Conservation (phyloP, 2,113 vertebrate species). For the Engraulis encrasicolus region DNA sequence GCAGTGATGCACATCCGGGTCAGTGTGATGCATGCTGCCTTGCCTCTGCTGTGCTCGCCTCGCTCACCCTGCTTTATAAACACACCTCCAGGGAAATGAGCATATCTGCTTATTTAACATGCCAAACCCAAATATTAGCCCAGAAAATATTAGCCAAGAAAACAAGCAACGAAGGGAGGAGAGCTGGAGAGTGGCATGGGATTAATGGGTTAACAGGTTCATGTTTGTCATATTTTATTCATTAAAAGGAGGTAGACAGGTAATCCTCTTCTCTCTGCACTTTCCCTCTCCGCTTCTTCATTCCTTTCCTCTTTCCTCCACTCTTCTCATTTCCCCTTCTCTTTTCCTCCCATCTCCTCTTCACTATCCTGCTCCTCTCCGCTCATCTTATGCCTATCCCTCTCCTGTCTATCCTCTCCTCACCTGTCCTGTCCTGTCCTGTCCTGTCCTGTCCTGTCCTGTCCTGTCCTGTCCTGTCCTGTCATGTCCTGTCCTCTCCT, state of each 20-base stretch:
- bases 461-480: neutral
- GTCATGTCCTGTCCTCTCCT: neutral
- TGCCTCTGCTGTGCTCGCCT: no score
- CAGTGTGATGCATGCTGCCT: neutral
- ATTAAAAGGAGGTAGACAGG: neutral
- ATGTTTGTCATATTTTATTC: no score
- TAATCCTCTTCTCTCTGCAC: neutral
- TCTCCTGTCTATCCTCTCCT: neutral
- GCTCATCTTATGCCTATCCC: neutral
- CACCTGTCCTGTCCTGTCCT: neutral
- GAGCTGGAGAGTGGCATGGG: neutral
- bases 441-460: neutral
- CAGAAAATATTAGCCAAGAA: neutral
- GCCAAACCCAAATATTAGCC: neutral
- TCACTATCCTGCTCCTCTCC: neutral
- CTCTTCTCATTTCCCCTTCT: neutral
- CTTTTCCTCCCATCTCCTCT: neutral
- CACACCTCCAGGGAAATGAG: neutral
- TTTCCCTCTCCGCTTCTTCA: neutral
- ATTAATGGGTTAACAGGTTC: no score
- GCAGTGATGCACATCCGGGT: neutral
- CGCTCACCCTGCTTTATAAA: neutral
- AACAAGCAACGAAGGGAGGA: neutral
- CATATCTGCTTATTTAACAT: neutral
- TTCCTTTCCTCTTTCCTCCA: neutral